Percentiles rank a stretch among this genome's conserved stretches.
phyloP scores from a whole-genome alignment of 2,113 vertebrate genomes.

The Oostethus manadensis region DNA sequence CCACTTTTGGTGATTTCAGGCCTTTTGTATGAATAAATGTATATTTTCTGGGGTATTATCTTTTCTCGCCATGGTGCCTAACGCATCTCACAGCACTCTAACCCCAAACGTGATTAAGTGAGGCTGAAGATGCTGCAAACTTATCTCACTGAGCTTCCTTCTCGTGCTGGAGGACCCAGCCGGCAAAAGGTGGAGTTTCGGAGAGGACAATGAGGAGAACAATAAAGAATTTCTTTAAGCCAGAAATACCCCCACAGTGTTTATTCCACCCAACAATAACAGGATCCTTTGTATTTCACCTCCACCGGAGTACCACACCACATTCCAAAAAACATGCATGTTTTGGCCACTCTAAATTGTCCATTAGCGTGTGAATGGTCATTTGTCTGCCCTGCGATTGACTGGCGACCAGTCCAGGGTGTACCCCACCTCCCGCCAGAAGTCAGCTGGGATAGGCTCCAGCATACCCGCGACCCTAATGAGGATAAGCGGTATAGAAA shows the following conservation, averaged over 20 bases:
- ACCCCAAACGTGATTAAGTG: constrained; percentile 2
- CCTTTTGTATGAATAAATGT: not conserved
- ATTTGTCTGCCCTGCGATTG: no score
- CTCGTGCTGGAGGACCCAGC: not conserved
- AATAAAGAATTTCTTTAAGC: not conserved
- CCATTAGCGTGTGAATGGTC: no score
- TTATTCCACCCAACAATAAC: no score
- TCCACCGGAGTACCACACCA: no score
- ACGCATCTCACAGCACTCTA: not conserved
- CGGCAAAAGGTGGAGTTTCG: not conserved
- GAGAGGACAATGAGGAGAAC: not conserved
- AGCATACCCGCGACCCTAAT: no score
- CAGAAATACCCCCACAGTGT: not conserved
- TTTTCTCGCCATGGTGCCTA: not conserved
- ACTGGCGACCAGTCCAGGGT: no score
- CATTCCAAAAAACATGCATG: no score
- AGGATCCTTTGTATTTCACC: not conserved
- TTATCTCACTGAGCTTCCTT: not conserved
- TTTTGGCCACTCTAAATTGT: no score
- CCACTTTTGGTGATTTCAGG: not conserved
- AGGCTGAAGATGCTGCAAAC: not conserved
- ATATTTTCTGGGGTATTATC: constrained; percentile 1
- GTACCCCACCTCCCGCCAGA: no score
- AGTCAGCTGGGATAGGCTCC: no score
- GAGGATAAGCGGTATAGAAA: no score